Base-by-base conservation (phyloP, 2,888 invertebrate genomes). In the Athrips mouffetella region DNA sequence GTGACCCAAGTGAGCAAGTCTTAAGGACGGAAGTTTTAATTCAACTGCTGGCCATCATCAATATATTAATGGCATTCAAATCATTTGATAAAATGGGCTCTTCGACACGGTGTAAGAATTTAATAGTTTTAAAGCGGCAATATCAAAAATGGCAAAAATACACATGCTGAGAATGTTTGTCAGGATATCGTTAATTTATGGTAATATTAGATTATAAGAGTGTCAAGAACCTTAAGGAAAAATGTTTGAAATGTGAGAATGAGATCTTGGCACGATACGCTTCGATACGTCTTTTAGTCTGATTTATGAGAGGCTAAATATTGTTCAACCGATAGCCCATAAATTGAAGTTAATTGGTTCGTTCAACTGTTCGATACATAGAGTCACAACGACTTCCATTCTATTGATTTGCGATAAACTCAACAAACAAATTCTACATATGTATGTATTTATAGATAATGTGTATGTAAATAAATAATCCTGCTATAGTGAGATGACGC, bases 81-180 rank as follows among this genome's bases (percentile, higher is more conserved):
- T 35, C 3, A 25, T 33, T 45, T 13, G 33, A 44, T 23, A 33
- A 25, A 15, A 45, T 45, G 23, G 45, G 15, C 15, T 45, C 33
- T 45, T 35, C 35, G 23, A 33, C 45, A 45, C 45, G 21, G 33
- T 35, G 7, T 45, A 23, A 0, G 3, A 21, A 33, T 23, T 45
- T 45, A 35, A 45, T 45, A 23, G 23, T 15, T 18, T 31, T 46
- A n/a, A n/a, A 31, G 16, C 46, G 46, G 49, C 49, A 27, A 21
- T 45, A 21, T 23, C 15, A 40, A 37, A n/a, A 45, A 42, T 48
- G 27, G n/a, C n/a, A n/a, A n/a, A n/a, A n/a, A n/a, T n/a, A 45
- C 40, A 45, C 39, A 49, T 40, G 45, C 40, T 39, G 49, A 30
- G 30, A 39, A 47, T n/a, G 21, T 18, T 7, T 21, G 20, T 16